phyloP scores from a whole-genome alignment of 2,113 vertebrate species.

The Solenodon paradoxus region DNA sequence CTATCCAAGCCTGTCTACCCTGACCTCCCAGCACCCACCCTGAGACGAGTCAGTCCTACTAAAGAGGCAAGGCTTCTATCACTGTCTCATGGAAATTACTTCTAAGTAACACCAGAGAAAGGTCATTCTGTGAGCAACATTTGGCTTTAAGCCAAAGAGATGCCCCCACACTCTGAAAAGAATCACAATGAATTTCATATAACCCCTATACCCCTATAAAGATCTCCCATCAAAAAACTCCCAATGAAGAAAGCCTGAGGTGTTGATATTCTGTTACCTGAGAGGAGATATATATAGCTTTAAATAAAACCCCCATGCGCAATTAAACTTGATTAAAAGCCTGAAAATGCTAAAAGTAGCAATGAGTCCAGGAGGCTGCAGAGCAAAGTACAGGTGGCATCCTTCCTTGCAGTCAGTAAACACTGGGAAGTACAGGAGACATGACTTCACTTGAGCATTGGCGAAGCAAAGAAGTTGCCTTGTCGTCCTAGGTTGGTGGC shows the following conservation, averaged over 20 bases:
- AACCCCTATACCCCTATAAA: neutral
- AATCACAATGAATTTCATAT: slow-evolving; percentile 22
- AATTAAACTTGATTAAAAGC: slow-evolving; percentile 79
- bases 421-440: neutral
- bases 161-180: neutral
- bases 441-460: slow-evolving; percentile 87
- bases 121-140: neutral
- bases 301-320: slow-evolving; percentile 80
- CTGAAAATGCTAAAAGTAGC: slow-evolving; percentile 75
- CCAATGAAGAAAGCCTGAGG: slow-evolving; percentile 19
- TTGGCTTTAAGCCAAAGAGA: slow-evolving; percentile 54
- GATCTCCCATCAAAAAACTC: slow-evolving; percentile 39
- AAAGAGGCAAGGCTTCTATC: slow-evolving; percentile 9
- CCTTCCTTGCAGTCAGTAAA: slow-evolving; percentile 49
- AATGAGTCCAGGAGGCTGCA: slow-evolving; percentile 49
- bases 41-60: slow-evolving; percentile 13
- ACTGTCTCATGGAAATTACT: slow-evolving; percentile 31
- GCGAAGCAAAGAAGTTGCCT: slow-evolving; percentile 94
- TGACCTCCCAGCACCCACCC: neutral
- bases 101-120: slow-evolving; percentile 38
- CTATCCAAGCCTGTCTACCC: neutral
- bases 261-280: slow-evolving; percentile 37
- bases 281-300: slow-evolving; percentile 53
- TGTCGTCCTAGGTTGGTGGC: slow-evolving; percentile 84
- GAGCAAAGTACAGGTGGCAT: neutral